Base-by-base conservation (phyloP, 2,888 invertebrate genomes). In the Bombylius discolor region DNA sequence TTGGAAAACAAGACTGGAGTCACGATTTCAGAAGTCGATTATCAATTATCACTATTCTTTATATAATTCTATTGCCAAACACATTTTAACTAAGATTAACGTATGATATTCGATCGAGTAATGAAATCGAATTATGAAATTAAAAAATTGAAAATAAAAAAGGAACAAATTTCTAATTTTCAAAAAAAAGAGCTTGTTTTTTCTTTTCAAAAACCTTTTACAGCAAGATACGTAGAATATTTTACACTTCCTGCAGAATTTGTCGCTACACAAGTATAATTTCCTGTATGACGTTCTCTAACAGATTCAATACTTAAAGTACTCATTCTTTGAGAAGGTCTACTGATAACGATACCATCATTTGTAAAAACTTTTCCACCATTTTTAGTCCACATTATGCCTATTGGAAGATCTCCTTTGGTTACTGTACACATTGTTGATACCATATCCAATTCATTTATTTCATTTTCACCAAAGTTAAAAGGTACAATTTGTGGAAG, bases 351-450 rank as follows among this genome's bases (percentile, higher is more conserved):
- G 57, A 83, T 80, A 64, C 81, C 81, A 67, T 80, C 70, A 61
- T 81, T 81, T 65, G 75, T 77, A 65, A 74, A 75, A 51, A 76
- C 69, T 61, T 82, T 76, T 14, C 75, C 74, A 63, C 79, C 79
- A 61, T 81, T 79, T 63, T 79, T 76, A 1, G 70, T 71, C 89
- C 88, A 89, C 59, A 79, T 79, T 59, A 89, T 80, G 62, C 83
- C 81, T 60, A 92, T 77, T 3, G 91, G 91, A 64, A 83, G 79
- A 72, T 91, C 90, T 58, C 91, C 88, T 70, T 87, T 86, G 66
- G 80, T 80, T 51, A 85, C 79, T 52, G 84, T 82, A 71, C 87
- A 87, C 59, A 82, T 79, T 57, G 85, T 79, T 46, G 84, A 83
- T 47, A 84, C 83, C 76, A 83, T 81, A 65, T 87, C 86, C 53